These are phyloP conservation scores for Latrodectus elegans DNA, from an alignment of 2,888 invertebrate species.

Conservation along the genomic window DNA sequence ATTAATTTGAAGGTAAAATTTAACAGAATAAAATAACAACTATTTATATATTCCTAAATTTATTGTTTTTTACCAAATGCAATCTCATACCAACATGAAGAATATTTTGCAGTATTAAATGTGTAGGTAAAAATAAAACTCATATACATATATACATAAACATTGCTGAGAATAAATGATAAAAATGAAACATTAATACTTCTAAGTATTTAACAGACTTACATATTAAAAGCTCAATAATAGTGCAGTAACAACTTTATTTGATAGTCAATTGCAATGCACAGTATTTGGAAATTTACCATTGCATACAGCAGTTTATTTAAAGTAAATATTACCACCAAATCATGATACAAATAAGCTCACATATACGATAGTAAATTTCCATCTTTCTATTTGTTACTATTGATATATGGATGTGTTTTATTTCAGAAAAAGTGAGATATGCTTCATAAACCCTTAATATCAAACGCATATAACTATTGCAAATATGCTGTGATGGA, in stretches of 20 bases:
- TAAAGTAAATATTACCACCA: background rate
- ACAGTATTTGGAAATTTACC: background rate
- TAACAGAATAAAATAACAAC: too few species aligned
- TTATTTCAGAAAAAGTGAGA: background rate
- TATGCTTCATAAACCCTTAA: background rate
- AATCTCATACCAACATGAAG: too few species aligned
- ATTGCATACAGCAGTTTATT: background rate
- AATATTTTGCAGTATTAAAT: background rate
- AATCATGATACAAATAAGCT: background rate
- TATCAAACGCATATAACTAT: background rate
- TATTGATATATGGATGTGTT: background rate
- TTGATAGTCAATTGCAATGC: constrained; percentile 56
- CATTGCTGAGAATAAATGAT: constrained; percentile 29
- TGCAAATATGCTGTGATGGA: too few species aligned
- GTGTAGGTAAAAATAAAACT: constrained; percentile 52
- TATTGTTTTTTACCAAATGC: too few species aligned
- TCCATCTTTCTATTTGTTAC: background rate
- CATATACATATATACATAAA: constrained; percentile 60
- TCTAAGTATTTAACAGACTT: constrained; percentile 36
- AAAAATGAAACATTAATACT: constrained; percentile 37
- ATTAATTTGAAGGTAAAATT: too few species aligned
- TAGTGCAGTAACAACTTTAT: constrained; percentile 47
- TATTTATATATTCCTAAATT: too few species aligned
- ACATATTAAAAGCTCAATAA: constrained; percentile 59
- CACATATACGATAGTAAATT: background rate